Percentiles rank a stretch among this genome's conserved stretches.
These are phyloP conservation scores for Trematomus loennbergii DNA, from an alignment of 2,113 vertebrate species.

Conservation along the genomic window DNA sequence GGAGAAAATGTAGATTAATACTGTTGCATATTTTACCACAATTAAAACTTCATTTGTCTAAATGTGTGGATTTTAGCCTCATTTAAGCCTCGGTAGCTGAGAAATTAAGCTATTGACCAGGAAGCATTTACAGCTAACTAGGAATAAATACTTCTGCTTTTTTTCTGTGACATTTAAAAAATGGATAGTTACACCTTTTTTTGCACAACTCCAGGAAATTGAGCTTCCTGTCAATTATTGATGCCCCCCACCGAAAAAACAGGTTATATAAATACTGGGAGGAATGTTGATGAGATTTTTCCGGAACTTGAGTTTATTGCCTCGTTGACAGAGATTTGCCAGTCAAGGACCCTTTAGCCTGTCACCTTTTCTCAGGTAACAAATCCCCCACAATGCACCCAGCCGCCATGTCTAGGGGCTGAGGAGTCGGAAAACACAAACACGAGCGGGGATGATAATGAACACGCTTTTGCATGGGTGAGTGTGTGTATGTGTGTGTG, in stretches of 20 bases:
- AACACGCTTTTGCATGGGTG: slow-evolving; percentile 59
- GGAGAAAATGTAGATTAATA: slow-evolving; percentile 71
- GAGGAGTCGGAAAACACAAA: slow-evolving; percentile 67
- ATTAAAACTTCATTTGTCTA: slow-evolving; percentile 85
- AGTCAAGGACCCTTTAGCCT: slow-evolving; percentile 70
- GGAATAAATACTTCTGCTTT: slow-evolving; percentile 37
- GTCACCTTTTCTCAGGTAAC: slow-evolving; percentile 75
- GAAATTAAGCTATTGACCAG: slow-evolving; percentile 54
- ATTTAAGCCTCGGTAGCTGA: slow-evolving; percentile 75
- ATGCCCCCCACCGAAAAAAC: slow-evolving; percentile 17
- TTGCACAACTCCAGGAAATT: slow-evolving; percentile 41
- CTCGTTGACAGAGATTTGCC: slow-evolving; percentile 69
- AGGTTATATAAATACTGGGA: slow-evolving; percentile 61
- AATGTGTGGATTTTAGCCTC: slow-evolving; percentile 83
- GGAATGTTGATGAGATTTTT: slow-evolving; percentile 64
- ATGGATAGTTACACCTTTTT: slow-evolving; percentile 62
- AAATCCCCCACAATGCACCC: slow-evolving; percentile 62
- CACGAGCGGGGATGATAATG: slow-evolving; percentile 75
- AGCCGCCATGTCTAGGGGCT: slow-evolving; percentile 56
- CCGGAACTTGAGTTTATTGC: slow-evolving; percentile 60
- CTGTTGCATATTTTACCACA: slow-evolving; percentile 77
- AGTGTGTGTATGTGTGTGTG: slow-evolving; percentile 36
- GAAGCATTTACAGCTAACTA: slow-evolving; percentile 17
- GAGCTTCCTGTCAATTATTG: slow-evolving; percentile 73
- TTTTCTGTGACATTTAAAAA: slow-evolving; percentile 44